Base-by-base conservation (phyloP, 1,140 invertebrate genomes). In the Paralvinella palmiformis region DNA sequence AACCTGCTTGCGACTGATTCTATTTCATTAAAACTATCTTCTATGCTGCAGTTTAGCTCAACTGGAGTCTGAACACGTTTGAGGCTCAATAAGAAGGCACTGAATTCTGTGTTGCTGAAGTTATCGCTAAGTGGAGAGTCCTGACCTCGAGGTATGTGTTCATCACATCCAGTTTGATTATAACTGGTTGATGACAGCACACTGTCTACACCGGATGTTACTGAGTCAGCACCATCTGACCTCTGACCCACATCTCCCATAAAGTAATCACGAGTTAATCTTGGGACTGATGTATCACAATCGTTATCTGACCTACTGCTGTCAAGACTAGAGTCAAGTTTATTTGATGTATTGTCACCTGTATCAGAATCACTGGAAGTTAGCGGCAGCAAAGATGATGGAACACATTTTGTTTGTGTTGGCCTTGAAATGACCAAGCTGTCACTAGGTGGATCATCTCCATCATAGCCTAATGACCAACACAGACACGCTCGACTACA, bases 401-500 rank as follows among this genome's bases (percentile, higher is more conserved):
- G n/a, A n/a, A n/a, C n/a, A n/a, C n/a, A n/a, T n/a, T n/a, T n/a
- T n/a, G n/a, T n/a, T n/a, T n/a, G n/a, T n/a, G n/a, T n/a, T n/a
- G n/a, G n/a, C n/a, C n/a, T n/a, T n/a, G 45, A 6, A 22, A 48
- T 24, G 36, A 59, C 0, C 2, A 53, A 22, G 5, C 10, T 62
- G 24, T 74, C 70, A 20, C 75, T 74, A 61, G 80, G 72, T 36
- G 85, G 83, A 69, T 80, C 80, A 59, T 84, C 82, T n/a, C 84
- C 87, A 72, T 90, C 86, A 71, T 92, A 94, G 22, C 81, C 84
- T 62, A 85, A 87, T 7, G 84, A 88, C 94, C 94, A 96, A 55
- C 82, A 82, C 0, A 78, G 73, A 72, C 90, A 93, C 0, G 90
- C 89, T 15, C 85, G 79, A 52, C 85, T 84, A 77, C 90, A 89